Percentiles rank a stretch among this genome's conserved stretches.
phyloP scores from a whole-genome alignment of 2,113 vertebrate species.

The Montifringilla adamsi region DNA sequence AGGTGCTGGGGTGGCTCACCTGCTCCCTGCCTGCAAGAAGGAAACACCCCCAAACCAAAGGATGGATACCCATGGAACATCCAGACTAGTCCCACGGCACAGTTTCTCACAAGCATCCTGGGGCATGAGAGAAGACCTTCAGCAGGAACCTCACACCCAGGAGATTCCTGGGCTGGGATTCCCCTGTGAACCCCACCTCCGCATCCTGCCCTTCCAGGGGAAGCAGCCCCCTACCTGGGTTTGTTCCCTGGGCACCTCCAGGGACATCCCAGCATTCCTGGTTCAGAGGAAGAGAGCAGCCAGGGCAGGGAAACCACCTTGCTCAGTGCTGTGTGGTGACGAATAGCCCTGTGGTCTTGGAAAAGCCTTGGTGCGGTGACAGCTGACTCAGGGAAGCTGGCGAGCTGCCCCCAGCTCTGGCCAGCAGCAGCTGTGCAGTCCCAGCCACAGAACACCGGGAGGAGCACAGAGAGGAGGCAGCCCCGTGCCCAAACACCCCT shows the following conservation, averaged over 20 bases:
- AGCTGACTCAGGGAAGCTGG: neutral
- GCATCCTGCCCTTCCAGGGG: neutral
- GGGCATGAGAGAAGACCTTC: neutral
- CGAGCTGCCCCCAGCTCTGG: neutral
- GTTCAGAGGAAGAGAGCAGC: neutral
- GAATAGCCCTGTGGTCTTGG: neutral
- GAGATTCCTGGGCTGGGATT: neutral
- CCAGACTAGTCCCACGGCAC: neutral
- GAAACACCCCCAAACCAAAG: neutral
- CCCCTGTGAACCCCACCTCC: neutral
- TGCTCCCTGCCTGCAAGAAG: neutral
- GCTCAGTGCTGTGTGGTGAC: neutral
- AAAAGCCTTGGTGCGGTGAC: neutral
- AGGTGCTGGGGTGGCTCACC: neutral
- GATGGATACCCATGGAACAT: fast-evolving
- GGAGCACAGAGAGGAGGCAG: neutral
- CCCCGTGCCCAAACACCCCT: fast-evolving
- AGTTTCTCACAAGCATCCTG: neutral
- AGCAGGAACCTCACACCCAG: neutral
- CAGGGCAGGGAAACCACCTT: neutral
- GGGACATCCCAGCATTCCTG: neutral
- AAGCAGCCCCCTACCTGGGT: fast-evolving
- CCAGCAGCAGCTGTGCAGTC: neutral
- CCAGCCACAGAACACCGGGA: fast-evolving
- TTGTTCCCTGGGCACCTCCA: neutral